Percentiles rank a stretch among this genome's conserved stretches.
Conservation (phyloP, 2,888 invertebrate species). For the Lasioglossum vierecki region DNA sequence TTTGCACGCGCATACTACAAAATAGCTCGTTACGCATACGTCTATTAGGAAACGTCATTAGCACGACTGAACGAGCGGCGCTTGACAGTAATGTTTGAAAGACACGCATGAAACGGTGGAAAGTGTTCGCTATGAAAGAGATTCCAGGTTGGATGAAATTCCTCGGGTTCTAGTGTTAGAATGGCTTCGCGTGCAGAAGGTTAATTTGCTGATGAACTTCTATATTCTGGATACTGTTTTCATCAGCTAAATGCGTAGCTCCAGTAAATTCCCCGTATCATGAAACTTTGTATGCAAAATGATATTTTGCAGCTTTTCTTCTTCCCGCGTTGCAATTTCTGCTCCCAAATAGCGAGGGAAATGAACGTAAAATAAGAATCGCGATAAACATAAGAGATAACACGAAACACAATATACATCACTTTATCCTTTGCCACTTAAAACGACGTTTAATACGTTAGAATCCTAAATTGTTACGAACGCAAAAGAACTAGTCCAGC, state of each 20-base stretch:
- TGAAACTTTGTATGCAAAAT: neutral
- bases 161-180: neutral
- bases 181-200: neutral
- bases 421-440: neutral
- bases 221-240: neutral
- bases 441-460: neutral
- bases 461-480: neutral
- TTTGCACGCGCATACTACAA: neutral
- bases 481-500: neutral
- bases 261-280: neutral
- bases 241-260: neutral
- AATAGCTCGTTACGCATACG: neutral
- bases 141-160: neutral
- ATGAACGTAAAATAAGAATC: neutral
- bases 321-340: neutral
- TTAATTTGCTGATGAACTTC: slow-evolving; percentile 32
- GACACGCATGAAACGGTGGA: neutral
- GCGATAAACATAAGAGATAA: neutral
- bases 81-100: neutral
- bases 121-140: neutral
- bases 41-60: neutral
- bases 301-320: neutral
- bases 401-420: neutral
- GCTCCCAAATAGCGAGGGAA: neutral
- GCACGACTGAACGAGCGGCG: neutral